phyloP scores from a whole-genome alignment of 1,140 invertebrate species.

The Camponotus floridanus region DNA sequence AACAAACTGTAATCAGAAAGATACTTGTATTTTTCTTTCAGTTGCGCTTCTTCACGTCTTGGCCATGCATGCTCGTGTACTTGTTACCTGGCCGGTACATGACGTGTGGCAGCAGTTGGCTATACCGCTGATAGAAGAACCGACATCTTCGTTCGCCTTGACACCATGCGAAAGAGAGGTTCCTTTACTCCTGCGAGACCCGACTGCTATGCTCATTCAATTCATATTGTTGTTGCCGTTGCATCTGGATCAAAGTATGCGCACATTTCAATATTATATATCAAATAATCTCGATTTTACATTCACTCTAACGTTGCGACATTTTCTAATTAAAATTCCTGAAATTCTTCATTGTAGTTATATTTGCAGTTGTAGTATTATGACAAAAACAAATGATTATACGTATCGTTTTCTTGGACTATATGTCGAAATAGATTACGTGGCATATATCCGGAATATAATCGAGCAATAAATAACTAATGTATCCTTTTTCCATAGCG shows the following conservation, averaged over 20 bases:
- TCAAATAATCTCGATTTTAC: too few relatives aligned
- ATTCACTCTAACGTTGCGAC: too few relatives aligned
- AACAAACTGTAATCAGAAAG: not conserved
- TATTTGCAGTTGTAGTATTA: too few relatives aligned
- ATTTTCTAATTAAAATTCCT: too few relatives aligned
- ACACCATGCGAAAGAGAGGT: conserved; percentile 89
- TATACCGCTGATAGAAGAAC: conserved; percentile 76
- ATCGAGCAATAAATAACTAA: not conserved
- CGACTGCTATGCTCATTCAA: conserved; percentile 93
- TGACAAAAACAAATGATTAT: too few relatives aligned
- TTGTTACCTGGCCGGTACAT: conserved; percentile 90
- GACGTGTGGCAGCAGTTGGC: conserved; percentile 89
- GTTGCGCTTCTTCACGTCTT: conserved; percentile 96
- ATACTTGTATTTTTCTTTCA: conserved; percentile 81
- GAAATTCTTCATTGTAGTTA: too few relatives aligned
- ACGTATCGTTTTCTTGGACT: not conserved
- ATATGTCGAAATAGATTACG: conserved; percentile 46
- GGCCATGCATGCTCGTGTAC: conserved; percentile 92
- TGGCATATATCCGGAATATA: not conserved
- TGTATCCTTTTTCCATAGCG: conserved; percentile 87
- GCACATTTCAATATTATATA: not conserved
- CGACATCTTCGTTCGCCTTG: conserved; percentile 80
- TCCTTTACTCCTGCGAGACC: conserved; percentile 94
- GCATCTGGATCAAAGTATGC: conserved; percentile 94
- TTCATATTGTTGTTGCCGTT: conserved; percentile 94